These are phyloP conservation scores for Macrobrachium rosenbergii DNA, from an alignment of 1,140 invertebrate genomes.

Conservation along the genomic window DNA sequence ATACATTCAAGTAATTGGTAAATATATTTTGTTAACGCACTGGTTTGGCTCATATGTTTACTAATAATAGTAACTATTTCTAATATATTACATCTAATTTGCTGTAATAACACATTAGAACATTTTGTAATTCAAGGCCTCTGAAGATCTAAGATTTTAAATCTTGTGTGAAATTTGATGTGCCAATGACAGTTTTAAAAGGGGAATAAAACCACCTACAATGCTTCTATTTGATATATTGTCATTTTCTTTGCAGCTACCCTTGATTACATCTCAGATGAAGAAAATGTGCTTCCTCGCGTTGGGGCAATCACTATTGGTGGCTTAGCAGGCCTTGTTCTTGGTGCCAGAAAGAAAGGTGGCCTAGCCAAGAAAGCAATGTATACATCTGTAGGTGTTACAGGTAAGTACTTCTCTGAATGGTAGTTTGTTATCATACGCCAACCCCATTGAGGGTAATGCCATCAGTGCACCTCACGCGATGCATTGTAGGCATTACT, in stretches of 20 bases:
- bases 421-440: not conserved
- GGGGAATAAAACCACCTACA: not conserved
- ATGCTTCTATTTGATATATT: not conserved
- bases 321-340: conserved; percentile 69
- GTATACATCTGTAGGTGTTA: conserved; percentile 67
- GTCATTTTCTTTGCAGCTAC: conserved; percentile 59
- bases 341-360: conserved; percentile 68
- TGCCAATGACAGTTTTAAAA: not conserved
- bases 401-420: conserved; percentile 38
- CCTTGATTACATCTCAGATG: conserved; percentile 68
- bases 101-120: no score
- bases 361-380: conserved; percentile 66
- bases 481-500: no score
- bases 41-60: no score
- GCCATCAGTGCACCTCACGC: no score
- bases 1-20: no score
- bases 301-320: conserved; percentile 68
- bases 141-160: no score
- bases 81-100: no score
- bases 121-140: no score
- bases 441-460: no score
- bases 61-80: no score
- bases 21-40: no score
- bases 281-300: conserved; percentile 68
- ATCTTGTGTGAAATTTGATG: no score